These are phyloP conservation scores for Drosophila sucinea DNA, from an alignment of 1,140 invertebrate species.

Conservation along the genomic window DNA sequence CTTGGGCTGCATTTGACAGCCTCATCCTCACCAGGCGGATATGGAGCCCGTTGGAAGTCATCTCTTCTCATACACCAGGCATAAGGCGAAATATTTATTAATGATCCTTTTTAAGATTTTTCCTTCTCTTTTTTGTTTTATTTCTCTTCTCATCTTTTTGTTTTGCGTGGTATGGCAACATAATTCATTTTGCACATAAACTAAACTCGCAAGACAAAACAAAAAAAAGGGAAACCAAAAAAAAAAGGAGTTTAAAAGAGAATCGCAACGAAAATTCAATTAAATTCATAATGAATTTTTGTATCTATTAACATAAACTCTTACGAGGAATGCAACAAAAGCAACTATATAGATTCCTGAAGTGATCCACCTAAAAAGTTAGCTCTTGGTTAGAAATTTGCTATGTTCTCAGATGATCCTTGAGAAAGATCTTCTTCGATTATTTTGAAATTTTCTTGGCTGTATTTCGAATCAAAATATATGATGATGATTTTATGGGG, in stretches of 20 bases:
- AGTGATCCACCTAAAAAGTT: too few species aligned
- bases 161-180: slow-evolving; percentile 52
- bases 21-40: slow-evolving; percentile 5
- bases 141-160: background rate
- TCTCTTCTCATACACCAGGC: slow-evolving; percentile 19
- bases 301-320: too few species aligned
- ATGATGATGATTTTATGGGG: too few species aligned
- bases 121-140: background rate
- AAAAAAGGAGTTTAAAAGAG: slow-evolving; percentile 17
- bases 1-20: slow-evolving; percentile 13
- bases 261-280: background rate
- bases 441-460: too few species aligned
- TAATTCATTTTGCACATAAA: slow-evolving; percentile 64
- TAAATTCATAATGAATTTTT: background rate
- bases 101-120: slow-evolving; percentile 68
- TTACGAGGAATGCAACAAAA: too few species aligned
- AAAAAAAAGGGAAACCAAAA: slow-evolving; percentile 18
- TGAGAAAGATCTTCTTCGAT: too few species aligned
- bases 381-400: too few species aligned
- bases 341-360: too few species aligned
- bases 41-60: slow-evolving; percentile 26
- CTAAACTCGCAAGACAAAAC: slow-evolving; percentile 1
- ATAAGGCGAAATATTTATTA: slow-evolving; percentile 66
- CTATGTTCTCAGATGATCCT: too few species aligned
- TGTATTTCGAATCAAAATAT: too few species aligned